phyloP scores from a whole-genome alignment of 2,888 invertebrate genomes.

The Drepana falcataria region DNA sequence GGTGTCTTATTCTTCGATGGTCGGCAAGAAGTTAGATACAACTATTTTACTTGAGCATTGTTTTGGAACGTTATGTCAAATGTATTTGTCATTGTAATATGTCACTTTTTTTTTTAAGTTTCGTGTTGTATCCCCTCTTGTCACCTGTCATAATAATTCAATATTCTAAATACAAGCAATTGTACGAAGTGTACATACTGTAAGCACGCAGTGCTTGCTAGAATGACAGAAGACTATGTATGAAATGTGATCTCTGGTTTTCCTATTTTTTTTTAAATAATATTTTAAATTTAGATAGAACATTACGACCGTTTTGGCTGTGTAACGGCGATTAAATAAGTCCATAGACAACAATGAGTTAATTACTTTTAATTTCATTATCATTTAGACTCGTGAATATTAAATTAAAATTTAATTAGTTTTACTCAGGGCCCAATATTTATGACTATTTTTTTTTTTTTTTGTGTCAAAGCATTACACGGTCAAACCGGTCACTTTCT shows the following conservation, averaged over 20 bases:
- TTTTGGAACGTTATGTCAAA: no score
- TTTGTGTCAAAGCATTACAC: slow-evolving; percentile 8
- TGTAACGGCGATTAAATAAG: background rate
- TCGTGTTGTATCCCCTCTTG: background rate
- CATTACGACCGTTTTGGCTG: slow-evolving; percentile 45
- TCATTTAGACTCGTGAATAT: no score
- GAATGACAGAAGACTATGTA: slow-evolving; percentile 33
- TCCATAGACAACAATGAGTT: background rate
- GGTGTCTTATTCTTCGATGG: slow-evolving; percentile 25
- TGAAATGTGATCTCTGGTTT: slow-evolving; percentile 64
- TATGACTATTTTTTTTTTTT: background rate
- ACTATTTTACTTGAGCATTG: background rate
- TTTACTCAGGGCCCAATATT: background rate
- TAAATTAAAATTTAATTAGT: no score
- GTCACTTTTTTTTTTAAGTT: no score
- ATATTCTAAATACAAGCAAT: slow-evolving; percentile 68
- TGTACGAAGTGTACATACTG: slow-evolving; percentile 23
- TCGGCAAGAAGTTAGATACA: slow-evolving; percentile 12
- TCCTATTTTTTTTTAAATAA: slow-evolving; percentile 31
- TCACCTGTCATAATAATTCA: slow-evolving; percentile 25
- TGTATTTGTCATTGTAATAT: no score
- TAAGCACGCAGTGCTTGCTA: slow-evolving; percentile 21
- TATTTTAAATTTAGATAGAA: slow-evolving; percentile 42
- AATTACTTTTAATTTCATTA: background rate
- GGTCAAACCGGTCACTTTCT: slow-evolving; percentile 47